Conservation (phyloP, 2,797 vertebrate species). For the Acipenser oxyrinchus region DNA sequence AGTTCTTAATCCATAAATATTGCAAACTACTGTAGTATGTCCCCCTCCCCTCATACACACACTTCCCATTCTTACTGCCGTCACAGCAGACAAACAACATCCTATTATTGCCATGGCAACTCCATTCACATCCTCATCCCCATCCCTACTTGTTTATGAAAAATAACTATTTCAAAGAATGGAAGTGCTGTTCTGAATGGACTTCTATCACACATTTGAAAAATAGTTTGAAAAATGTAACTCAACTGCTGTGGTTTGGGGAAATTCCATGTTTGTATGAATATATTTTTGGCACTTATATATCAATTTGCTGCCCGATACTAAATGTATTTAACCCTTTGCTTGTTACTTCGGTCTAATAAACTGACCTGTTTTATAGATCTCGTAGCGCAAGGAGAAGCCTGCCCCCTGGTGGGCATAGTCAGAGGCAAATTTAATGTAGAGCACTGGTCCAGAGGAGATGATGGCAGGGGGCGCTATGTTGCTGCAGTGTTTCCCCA, state of each 20-base stretch:
- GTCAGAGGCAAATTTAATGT: constrained; percentile 89
- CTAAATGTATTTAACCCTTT: too few relatives aligned
- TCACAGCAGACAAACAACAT: constrained; percentile 54
- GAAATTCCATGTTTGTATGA: too few relatives aligned
- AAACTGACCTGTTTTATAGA: constrained; percentile 89
- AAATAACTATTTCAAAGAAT: constrained; percentile 9
- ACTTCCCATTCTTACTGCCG: constrained; percentile 28
- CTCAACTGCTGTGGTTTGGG: too few relatives aligned
- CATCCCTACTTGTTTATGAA: constrained; percentile 43
- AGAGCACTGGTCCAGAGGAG: constrained; percentile 82
- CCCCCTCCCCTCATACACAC: constrained; percentile 1
- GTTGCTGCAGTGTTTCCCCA: constrained; percentile 94
- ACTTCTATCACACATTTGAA: too few relatives aligned
- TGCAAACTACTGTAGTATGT: constrained; percentile 11
- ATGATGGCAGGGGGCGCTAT: constrained; percentile 93
- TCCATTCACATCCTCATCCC: constrained; percentile 40
- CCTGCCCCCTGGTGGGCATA: constrained; percentile 92
- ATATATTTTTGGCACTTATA: too few relatives aligned
- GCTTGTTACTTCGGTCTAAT: too few relatives aligned
- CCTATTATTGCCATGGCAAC: constrained; percentile 58
- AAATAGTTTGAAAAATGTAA: too few relatives aligned
- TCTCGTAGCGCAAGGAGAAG: constrained; percentile 96
- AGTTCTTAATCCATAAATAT: constrained; percentile 17
- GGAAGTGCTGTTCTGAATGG: too few relatives aligned
- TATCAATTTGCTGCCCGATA: too few relatives aligned